These are phyloP conservation scores for Aplodontia rufa DNA, from an alignment of 2,113 vertebrate species.

Conservation along the genomic window DNA sequence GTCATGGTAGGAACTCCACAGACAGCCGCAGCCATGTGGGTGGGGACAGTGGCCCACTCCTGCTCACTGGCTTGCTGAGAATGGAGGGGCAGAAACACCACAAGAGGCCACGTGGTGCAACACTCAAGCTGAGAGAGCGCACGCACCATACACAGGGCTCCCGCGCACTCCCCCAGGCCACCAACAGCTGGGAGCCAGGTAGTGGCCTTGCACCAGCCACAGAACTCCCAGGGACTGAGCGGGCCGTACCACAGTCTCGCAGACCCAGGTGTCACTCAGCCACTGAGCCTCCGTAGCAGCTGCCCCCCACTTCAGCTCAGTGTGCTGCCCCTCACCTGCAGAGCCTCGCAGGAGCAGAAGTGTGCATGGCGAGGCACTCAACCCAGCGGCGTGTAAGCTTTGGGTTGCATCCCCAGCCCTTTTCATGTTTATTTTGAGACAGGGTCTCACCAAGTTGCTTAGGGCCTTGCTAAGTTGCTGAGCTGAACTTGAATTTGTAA, in stretches of 20 bases:
- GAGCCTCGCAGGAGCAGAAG: no score
- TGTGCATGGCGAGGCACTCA: no score
- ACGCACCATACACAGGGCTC: accelerated
- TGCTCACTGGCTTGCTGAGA: background rate
- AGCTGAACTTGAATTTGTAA: no score
- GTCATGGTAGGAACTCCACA: no score
- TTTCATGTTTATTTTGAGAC: no score
- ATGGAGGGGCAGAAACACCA: background rate
- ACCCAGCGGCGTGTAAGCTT: no score
- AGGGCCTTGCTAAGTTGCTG: no score
- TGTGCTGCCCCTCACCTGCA: accelerated
- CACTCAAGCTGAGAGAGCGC: background rate
- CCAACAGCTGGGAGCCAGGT: background rate
- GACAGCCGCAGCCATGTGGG: background rate
- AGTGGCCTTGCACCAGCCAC: accelerated
- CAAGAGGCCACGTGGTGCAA: background rate
- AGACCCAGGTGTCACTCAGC: background rate
- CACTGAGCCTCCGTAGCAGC: accelerated
- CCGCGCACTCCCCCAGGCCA: background rate
- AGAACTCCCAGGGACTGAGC: accelerated
- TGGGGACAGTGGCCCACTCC: accelerated
- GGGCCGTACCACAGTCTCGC: no score
- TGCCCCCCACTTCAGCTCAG: no score
- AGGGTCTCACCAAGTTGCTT: no score
- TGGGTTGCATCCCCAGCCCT: no score